These are phyloP conservation scores for Eulacestoma nigropectus DNA, from an alignment of 2,113 vertebrate genomes.

Conservation along the genomic window DNA sequence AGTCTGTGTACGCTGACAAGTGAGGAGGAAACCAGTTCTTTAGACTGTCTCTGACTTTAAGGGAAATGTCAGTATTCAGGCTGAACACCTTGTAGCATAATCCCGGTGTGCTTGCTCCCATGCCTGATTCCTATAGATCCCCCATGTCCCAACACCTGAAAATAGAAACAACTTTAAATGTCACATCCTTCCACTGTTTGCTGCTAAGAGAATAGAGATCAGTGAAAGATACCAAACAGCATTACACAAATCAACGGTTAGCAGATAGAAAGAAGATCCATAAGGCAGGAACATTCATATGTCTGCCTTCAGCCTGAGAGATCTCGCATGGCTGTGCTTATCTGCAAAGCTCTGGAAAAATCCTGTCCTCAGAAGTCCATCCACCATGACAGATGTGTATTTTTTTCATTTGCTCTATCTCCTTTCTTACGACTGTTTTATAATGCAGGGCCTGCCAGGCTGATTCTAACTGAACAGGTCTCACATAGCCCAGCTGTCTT, in stretches of 20 bases:
- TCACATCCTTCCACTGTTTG: not conserved
- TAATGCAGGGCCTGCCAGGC: not conserved
- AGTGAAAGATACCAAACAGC: not conserved
- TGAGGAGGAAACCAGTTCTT: not conserved
- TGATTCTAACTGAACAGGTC: not conserved
- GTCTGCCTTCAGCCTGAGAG: not conserved
- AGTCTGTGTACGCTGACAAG: not conserved
- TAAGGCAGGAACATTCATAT: not conserved
- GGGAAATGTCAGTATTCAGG: not conserved
- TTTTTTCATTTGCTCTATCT: not conserved
- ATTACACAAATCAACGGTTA: not conserved
- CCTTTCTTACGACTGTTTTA: not conserved
- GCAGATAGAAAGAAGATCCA: not conserved
- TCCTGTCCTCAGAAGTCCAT: not conserved
- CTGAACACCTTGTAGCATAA: not conserved
- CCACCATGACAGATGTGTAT: not conserved
- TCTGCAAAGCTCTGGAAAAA: not conserved
- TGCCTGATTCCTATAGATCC: not conserved
- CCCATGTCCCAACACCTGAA: not conserved
- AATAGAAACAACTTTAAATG: constrained; percentile 46
- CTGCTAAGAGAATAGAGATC: not conserved
- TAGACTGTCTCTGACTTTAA: not conserved
- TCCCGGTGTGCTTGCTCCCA: not conserved
- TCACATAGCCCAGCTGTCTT: accelerated
- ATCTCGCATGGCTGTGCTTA: accelerated